Percentiles rank a stretch among this genome's conserved stretches.
phyloP scores from a whole-genome alignment of 1,140 invertebrate species.

The Heliconius himera region DNA sequence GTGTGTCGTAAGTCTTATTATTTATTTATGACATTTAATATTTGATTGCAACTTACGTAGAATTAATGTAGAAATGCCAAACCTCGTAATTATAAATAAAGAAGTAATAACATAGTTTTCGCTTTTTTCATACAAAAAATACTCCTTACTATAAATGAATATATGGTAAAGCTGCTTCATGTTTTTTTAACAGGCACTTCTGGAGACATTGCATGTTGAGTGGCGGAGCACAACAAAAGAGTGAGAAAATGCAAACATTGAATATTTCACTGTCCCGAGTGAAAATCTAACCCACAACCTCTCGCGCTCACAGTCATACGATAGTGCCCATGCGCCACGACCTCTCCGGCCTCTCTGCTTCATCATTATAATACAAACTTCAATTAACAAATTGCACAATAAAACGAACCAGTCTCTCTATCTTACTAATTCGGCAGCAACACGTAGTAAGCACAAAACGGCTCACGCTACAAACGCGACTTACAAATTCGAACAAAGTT shows the following conservation, averaged over 20 bases:
- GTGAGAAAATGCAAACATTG: too few species aligned
- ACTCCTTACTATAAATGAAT: too few species aligned
- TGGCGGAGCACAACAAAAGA: too few species aligned
- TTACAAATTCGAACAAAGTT: constrained; percentile 22
- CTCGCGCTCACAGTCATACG: too few species aligned
- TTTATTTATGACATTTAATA: neutral
- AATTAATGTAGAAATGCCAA: neutral
- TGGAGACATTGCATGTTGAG: too few species aligned
- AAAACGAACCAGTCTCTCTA: neutral
- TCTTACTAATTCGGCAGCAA: constrained; percentile 2
- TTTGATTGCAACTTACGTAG: neutral
- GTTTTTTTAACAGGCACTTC: too few species aligned
- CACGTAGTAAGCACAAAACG: neutral
- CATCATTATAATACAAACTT: too few species aligned
- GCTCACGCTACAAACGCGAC: neutral
- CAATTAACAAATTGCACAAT: neutral
- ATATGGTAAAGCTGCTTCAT: neutral
- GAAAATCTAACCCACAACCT: too few species aligned
- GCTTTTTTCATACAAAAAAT: too few species aligned
- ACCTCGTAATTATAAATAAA: neutral
- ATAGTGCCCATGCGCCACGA: too few species aligned
- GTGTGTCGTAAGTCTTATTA: neutral
- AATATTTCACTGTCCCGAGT: too few species aligned
- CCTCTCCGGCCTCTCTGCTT: too few species aligned
- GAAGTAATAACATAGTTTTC: neutral